These are phyloP conservation scores for Apolygus lucorum DNA, from an alignment of 1,140 invertebrate species.

Conservation along the genomic window DNA sequence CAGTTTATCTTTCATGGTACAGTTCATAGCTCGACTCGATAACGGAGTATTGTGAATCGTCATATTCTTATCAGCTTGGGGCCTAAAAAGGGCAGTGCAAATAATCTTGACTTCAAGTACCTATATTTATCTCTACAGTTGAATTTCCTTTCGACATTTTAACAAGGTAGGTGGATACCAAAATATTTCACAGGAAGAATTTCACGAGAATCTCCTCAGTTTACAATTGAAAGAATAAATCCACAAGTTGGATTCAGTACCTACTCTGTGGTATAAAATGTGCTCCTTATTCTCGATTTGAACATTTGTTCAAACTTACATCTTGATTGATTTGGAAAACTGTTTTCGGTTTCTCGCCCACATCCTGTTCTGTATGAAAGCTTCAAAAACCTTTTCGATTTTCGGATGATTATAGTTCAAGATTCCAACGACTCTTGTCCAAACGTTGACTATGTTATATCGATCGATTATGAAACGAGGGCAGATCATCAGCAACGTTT, in stretches of 20 bases:
- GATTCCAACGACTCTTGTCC: slow-evolving; percentile 6
- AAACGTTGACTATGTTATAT: slow-evolving; percentile 4
- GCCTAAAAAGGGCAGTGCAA: background rate
- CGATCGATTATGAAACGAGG: slow-evolving; percentile 1
- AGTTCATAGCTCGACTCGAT: background rate
- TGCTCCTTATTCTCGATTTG: background rate
- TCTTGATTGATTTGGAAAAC: background rate
- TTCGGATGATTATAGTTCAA: background rate
- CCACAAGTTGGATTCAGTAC: background rate
- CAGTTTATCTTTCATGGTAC: background rate
- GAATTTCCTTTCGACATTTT: no score
- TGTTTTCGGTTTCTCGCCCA: slow-evolving; percentile 10
- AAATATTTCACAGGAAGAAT: no score
- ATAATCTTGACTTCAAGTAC: no score
- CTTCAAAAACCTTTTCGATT: slow-evolving; percentile 15
- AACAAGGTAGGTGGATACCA: no score
- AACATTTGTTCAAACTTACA: background rate
- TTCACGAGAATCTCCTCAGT: background rate
- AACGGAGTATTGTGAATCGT: background rate
- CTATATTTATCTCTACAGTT: no score
- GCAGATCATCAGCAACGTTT: background rate
- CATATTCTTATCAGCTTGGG: slow-evolving; percentile 1
- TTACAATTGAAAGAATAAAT: background rate
- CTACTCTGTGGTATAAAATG: background rate
- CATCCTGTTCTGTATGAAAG: slow-evolving; percentile 1